Conservation (phyloP, 2,888 invertebrate species). For the Axea sp. region DNA sequence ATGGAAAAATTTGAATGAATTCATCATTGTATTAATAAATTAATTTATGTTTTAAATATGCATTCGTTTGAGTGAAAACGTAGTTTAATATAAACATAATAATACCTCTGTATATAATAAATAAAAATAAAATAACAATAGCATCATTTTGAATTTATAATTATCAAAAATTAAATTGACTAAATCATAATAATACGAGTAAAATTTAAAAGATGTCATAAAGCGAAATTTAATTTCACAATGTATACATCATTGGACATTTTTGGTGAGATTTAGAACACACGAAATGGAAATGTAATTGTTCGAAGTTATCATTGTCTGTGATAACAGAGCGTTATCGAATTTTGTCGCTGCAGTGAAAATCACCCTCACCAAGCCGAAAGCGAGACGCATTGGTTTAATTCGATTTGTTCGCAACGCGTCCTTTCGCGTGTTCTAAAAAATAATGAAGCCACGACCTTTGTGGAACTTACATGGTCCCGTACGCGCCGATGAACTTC, state of each 20-base stretch:
- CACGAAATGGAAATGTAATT: constrained; percentile 43
- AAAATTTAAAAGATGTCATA: constrained; percentile 26
- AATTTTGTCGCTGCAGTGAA: constrained; percentile 53
- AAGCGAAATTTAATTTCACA: constrained; percentile 34
- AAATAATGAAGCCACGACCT: constrained; percentile 54
- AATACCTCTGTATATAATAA: too few relatives aligned
- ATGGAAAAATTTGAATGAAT: too few relatives aligned
- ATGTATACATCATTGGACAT: constrained; percentile 23
- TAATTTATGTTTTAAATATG: too few relatives aligned
- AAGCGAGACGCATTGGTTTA: constrained; percentile 49
- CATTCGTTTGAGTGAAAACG: too few relatives aligned
- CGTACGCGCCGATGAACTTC: constrained; percentile 39
- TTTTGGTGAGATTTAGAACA: constrained; percentile 33
- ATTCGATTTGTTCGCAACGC: constrained; percentile 53
- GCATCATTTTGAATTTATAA: constrained; percentile 3
- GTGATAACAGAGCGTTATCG: constrained; percentile 56
- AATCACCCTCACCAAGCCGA: constrained; percentile 40
- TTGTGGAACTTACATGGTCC: constrained; percentile 40
- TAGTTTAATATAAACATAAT: too few relatives aligned
- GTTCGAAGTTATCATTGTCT: constrained; percentile 29
- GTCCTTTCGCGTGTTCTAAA: constrained; percentile 38
- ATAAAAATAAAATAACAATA: too few relatives aligned
- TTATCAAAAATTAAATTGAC: constrained; percentile 1
- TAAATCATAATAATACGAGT: constrained; percentile 24
- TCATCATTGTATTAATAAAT: too few relatives aligned